phyloP scores from a whole-genome alignment of 1,140 invertebrate genomes.

The Acromyrmex charruanus region DNA sequence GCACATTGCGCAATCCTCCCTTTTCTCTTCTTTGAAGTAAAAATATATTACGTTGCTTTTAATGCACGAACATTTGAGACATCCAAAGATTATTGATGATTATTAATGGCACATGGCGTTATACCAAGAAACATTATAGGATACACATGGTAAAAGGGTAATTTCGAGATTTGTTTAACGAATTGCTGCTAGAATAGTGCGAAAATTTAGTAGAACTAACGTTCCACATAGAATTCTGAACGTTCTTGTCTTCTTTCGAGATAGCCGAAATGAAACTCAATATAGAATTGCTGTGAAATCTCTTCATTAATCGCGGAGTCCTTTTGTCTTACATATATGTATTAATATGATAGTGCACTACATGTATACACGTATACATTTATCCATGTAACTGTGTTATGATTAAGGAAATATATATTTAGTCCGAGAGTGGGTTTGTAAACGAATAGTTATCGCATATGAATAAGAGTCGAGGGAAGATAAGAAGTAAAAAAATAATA shows the following conservation, averaged over 20 bases:
- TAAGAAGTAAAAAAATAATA: slow-evolving; percentile 32
- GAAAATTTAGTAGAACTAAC: not conserved
- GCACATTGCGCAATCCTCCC: not conserved
- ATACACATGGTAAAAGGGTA: not conserved
- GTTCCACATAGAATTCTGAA: slow-evolving; percentile 11
- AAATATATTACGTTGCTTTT: slow-evolving; percentile 26
- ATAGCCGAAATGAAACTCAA: slow-evolving; percentile 2
- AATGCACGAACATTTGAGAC: slow-evolving; percentile 27
- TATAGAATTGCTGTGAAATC: slow-evolving; percentile 32
- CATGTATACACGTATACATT: slow-evolving; percentile 71
- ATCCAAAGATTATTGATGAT: slow-evolving; percentile 38
- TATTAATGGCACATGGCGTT: not conserved
- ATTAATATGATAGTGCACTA: slow-evolving; percentile 57
- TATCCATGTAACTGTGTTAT: slow-evolving; percentile 55
- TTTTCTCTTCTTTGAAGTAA: slow-evolving; percentile 16
- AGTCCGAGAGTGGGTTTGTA: slow-evolving; percentile 68
- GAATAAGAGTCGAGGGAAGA: slow-evolving; percentile 18
- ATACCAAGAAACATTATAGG: slow-evolving; percentile 17
- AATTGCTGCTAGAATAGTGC: slow-evolving; percentile 6
- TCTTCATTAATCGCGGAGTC: slow-evolving; percentile 26
- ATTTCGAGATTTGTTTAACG: slow-evolving; percentile 40
- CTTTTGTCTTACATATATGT: slow-evolving; percentile 41
- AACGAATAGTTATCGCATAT: slow-evolving; percentile 32
- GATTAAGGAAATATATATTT: slow-evolving; percentile 75
- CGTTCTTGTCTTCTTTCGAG: slow-evolving; percentile 32